Base-by-base conservation (phyloP, 2,888 invertebrate genomes). In the Petrolisthes cinctipes region DNA sequence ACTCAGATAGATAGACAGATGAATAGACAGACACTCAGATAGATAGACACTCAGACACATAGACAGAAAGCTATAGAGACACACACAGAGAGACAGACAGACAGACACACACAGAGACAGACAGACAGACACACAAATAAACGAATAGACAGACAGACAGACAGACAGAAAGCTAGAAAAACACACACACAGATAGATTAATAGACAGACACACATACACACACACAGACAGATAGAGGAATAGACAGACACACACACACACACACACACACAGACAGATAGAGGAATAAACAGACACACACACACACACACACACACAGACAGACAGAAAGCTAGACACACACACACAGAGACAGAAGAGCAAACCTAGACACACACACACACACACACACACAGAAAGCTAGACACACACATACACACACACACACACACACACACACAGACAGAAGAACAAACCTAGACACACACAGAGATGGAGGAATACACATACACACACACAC, bases 51-150 rank as follows among this genome's bases (percentile, higher is more conserved):
- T 37, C 37, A 75, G 75, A 75, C 37, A 75, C 6, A 75, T 23
- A 75, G 75, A 75, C 37, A 75, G 75, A 75, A n/a, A 78, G 23
- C 51, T 51, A 78, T 17, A 71, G 71, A 71, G 71, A 71, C 61
- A 61, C 9, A 61, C 9, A 61, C 61, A 61, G 7, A 61, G 61
- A 61, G 61, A 61, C 61, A 61, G 61, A 14, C 14, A 61, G 61
- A 61, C 7, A 61, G 61, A 61, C 61, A 61, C 7, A 61, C 61
- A 61, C 9, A 61, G 7, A 61, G 61, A 9, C 9, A 61, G n/a
- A 9, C 9, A 61, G 61, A 61, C 61, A 61, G 7, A 9, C 14
- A 9, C 14, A 14, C 61, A 61, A 9, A 14, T 9, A 14, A 9
- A 9, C 14, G 61, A 61, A 14, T 61, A 61, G 61, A 14, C 7